Conservation (phyloP, 1,140 invertebrate species). For the Drosophila orosa region DNA sequence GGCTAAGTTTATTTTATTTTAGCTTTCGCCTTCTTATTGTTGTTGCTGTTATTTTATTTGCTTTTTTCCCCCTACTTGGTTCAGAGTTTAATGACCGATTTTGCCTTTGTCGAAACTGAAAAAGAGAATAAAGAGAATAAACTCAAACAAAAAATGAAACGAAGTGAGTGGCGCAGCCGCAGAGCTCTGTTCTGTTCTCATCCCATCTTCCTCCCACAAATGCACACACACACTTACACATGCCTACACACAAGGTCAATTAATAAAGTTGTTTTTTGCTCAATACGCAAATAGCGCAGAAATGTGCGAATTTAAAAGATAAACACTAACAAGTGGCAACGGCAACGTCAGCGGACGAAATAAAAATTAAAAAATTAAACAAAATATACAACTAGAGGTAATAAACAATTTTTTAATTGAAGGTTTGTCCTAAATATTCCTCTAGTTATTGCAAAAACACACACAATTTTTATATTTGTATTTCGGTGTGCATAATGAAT, state of each 20-base stretch:
- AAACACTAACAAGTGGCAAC: slow-evolving; percentile 33
- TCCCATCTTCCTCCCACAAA: slow-evolving; percentile 14
- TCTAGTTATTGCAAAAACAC: background rate
- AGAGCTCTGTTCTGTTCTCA: slow-evolving; percentile 14
- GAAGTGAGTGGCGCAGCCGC: slow-evolving; percentile 39
- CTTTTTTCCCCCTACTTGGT: slow-evolving; percentile 44
- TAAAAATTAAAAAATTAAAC: background rate
- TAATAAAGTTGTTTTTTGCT: slow-evolving; percentile 48
- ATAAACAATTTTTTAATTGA: background rate
- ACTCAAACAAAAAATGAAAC: slow-evolving; percentile 37
- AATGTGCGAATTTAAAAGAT: slow-evolving; percentile 42
- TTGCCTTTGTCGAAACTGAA: slow-evolving; percentile 57
- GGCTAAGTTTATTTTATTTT: slow-evolving; percentile 45
- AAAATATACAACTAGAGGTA: background rate
- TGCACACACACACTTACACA: slow-evolving; percentile 10
- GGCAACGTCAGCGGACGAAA: background rate
- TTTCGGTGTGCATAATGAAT: too few relatives aligned
- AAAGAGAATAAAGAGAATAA: slow-evolving; percentile 37
- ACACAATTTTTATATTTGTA: too few relatives aligned
- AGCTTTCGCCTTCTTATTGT: slow-evolving; percentile 1
- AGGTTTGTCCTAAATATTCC: background rate
- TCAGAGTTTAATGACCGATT: slow-evolving; percentile 82
- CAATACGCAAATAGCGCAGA: slow-evolving; percentile 43
- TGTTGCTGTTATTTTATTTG: slow-evolving; percentile 12
- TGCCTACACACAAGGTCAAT: slow-evolving; percentile 32